phyloP scores from a whole-genome alignment of 2,888 invertebrate genomes.

The Pristionchus mayeri region DNA sequence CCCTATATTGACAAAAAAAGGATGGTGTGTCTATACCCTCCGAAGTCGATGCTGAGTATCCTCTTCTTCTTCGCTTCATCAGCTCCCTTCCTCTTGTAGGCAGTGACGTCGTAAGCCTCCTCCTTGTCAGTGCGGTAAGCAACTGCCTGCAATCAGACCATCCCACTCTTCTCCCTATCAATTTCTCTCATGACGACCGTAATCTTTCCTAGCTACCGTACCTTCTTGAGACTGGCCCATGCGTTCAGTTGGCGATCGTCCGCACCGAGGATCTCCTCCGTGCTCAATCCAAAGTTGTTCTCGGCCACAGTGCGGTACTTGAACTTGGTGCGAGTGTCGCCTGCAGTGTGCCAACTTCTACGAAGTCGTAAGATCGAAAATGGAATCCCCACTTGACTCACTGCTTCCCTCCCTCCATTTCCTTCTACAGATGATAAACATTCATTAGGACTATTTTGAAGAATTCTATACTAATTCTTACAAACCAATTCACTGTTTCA shows the following conservation, averaged over 20 bases:
- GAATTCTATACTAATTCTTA: not conserved
- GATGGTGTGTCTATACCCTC: constrained; percentile 53
- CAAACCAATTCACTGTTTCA: not conserved
- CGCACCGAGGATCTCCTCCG: constrained; percentile 93
- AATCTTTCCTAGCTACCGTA: not conserved
- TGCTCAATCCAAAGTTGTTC: constrained; percentile 90
- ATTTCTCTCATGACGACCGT: not conserved
- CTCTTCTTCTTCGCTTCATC: constrained; percentile 86
- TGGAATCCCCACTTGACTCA: too few relatives aligned
- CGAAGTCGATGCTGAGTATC: constrained; percentile 79
- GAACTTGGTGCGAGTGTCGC: constrained; percentile 88
- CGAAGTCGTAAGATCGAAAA: too few relatives aligned
- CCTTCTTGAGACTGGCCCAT: constrained; percentile 93
- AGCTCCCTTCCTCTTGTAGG: constrained; percentile 85
- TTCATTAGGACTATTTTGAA: too few relatives aligned
- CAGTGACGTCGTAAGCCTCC: constrained; percentile 86
- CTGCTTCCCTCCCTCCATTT: too few relatives aligned
- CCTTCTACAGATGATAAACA: too few relatives aligned
- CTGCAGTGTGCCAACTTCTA: too few relatives aligned
- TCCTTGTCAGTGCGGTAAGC: constrained; percentile 82
- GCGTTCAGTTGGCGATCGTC: constrained; percentile 93
- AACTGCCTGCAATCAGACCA: constrained; percentile 56
- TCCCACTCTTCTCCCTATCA: not conserved
- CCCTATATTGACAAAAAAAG: not conserved
- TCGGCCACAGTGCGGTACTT: constrained; percentile 89